Base-by-base conservation (phyloP, 2,797 vertebrate species). In the Hyperoplus lanceolatus region DNA sequence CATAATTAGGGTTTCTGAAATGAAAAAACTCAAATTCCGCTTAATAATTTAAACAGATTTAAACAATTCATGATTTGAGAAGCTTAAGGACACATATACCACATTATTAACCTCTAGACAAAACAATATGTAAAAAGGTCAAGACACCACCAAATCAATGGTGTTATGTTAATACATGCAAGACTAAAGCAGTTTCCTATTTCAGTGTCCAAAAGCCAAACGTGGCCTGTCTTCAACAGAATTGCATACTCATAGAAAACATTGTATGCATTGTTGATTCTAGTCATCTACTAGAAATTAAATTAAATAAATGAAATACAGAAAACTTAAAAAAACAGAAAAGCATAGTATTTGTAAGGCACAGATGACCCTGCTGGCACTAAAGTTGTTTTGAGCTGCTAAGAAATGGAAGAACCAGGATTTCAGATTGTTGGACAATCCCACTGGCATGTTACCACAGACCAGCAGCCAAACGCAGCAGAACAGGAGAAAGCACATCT, bases 391-490 rank as follows among this genome's bases (percentile, higher is more conserved):
- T 76, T 73, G 39, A 62, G 50, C 41, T 46, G 12, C 48, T 36
- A 42, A 69, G 64, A 80, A 64, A 75, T 51, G n/a, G 58, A 79
- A 78, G 41, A 74, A 70, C 18, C 54, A 75, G 55, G 43, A 80
- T 82, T 83, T 80, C 65, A 75, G 42, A 66, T 38, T 55, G 3
- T 58, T 70, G 66, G 69, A 73, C 13, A 75, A 39, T 63, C 66
- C 60, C 3, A 0, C 39, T 62, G 21, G 69, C 59, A 46, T 9
- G 13, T 73, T 75, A 75, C 62, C 42, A 79, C 62, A 71, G 51
- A 75, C 36, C 50, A 49, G 69, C 63, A 79, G 84, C 67, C 66
- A 83, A 87, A 80, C 80, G 48, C 13, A 73, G 58, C 57, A 70
- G 21, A 68, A 51, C 49, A 70, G 56, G 43, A 66, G 0, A 64